phyloP scores from a whole-genome alignment of 2,113 vertebrate genomes.

The Oreocharis arfaki region DNA sequence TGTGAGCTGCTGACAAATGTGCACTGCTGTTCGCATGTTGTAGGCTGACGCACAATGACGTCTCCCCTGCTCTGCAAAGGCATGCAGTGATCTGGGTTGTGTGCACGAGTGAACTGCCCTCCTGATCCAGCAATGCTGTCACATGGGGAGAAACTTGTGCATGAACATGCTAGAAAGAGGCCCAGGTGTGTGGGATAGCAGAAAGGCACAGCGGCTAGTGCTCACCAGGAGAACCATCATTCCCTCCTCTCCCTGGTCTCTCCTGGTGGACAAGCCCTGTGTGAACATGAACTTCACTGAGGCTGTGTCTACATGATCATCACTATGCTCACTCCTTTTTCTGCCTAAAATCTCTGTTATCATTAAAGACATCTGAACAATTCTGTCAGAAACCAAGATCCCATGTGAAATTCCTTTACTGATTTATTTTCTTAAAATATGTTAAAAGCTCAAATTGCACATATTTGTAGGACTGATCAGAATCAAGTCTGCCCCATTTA shows the following conservation, averaged over 20 bases:
- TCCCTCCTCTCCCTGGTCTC: background rate
- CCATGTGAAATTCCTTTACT: background rate
- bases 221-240: background rate
- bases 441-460: background rate
- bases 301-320: background rate
- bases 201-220: rapidly evolving
- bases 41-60: background rate
- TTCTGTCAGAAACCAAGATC: background rate
- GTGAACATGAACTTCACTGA: background rate
- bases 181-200: background rate
- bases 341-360: background rate
- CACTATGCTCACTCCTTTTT: background rate
- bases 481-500: background rate
- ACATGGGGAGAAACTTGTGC: background rate
- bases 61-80: background rate
- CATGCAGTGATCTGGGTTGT: background rate
- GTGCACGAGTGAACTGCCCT: background rate
- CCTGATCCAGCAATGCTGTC: background rate
- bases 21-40: background rate
- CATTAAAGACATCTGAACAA: background rate
- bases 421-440: background rate
- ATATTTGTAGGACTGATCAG: background rate
- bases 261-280: background rate
- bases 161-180: background rate
- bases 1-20: background rate